Evolutionary conservation across 37 sponge, comb jelly and placozoan species (phyloP), one percentile per base, ranked within the genome.

Genomic region (Amphimedon queenslandica): DNA sequence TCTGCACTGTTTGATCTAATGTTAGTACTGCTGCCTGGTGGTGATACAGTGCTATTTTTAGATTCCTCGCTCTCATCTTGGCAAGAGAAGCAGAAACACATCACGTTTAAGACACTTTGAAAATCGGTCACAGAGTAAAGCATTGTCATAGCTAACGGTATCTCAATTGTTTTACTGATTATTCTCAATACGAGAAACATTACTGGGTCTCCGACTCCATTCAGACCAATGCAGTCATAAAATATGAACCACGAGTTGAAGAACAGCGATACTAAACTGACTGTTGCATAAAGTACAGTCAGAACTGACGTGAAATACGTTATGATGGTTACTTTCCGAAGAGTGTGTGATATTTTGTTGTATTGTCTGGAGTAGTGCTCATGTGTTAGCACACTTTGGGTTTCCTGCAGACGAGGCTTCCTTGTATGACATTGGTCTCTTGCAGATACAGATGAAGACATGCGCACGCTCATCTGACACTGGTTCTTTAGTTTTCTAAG

Each of bases 301-400:
- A 78, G 31, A 2, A 72, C 18, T 0, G 80, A 79, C 21, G 75
- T 71, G 0, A 60, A 42, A 36, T 74, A 79, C 4, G 80, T 74
- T n/a, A 85, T 74, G 42, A 58, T 66, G 2, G 86, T 51, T 0
- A 85, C 71, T 31, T 85, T 85, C 2, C 74, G 69, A 25, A 66
- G 1, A 33, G 73, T 66, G 4, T 28, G 57, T 1, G 38, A 1
- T 13, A 43, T 64, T 1, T 35, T 35, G 30, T 47, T 67, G 2
- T 55, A 55, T 2, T 68, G 78, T 4, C 78, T 57, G 28, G 32
- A 25, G 41, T 33, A 35, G 31, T 76, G 37, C 42, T 51, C 41
- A 3, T 40, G 2, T 1, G 31, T 18, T 6, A 76, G 40, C 8
- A 27, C 11, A 4, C 4, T 53, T 4, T 25, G 24, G 25, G 36